Base-by-base conservation (phyloP, 1,140 invertebrate genomes). In the Drosophila setifemur region DNA sequence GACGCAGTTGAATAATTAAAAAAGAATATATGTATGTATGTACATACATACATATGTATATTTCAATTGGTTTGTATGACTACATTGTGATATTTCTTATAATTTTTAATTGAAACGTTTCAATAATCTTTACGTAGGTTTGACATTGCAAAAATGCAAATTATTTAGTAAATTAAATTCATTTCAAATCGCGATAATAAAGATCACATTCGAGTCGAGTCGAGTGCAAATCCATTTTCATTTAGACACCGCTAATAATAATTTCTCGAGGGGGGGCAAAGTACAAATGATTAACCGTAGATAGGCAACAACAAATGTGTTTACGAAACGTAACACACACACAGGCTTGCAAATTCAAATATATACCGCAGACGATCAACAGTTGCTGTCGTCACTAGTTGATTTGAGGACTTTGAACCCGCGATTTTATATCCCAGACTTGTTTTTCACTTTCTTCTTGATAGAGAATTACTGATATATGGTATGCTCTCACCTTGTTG, bases 401-500 rank as follows among this genome's bases (percentile, higher is more conserved):
- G 14, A 28, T 18, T 5, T 5, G 7, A 52, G 68, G 44, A 72
- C 67, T 73, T 73, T 73, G 44, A 14, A 71, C 47, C 43, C 19
- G 2, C 1, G 8, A 25, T 16, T 11, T 19, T 31, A 4, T n/a
- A 2, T 31, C n/a, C 21, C 7, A 18, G 5, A 12, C 4, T 47
- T 29, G 14, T 16, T 61, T 16, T 47, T 68, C 67, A 57, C 37
- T 69, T 70, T 69, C 43, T 11, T 11, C 8, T 9, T 11, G 6
- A 3, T 3, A 7, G 42, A 28, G 44, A 12, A 4, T 25, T 29
- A 47, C n/a, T 16, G 11, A 8, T 35, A 29, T 49, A 43, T n/a
- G n/a, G n/a, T n/a, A n/a, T n/a, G n/a, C n/a, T n/a, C 85, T 69
- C 60, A 89, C 87, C 88, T 89, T 89, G 43, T 89, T 89, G 26